Evolutionary conservation across 64 coral and sea anemone genomes (phyloP).

Genomic region (Stichodactyla mertensii): DNA sequence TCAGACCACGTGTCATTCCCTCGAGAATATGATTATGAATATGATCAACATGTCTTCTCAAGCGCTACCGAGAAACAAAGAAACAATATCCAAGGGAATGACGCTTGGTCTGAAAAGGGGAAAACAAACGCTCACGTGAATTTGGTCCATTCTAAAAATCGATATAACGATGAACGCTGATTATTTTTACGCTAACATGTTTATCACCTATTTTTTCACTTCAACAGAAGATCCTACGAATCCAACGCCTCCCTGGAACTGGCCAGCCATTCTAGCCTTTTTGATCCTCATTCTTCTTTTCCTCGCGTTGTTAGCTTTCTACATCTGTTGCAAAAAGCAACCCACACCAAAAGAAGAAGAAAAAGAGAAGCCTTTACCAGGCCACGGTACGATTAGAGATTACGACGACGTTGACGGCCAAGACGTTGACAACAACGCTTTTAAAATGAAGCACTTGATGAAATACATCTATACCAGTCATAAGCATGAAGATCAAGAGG

Average conservation of each 20-base stretch:
- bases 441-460: constrained; percentile 45
- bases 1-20: too few relatives aligned
- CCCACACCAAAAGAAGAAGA: not conserved
- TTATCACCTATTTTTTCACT: not conserved
- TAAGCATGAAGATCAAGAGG: not conserved
- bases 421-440: constrained; percentile 37
- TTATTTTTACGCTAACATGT: too few relatives aligned
- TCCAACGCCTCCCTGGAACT: not conserved
- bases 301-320: constrained; percentile 19
- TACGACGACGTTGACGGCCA: constrained; percentile 35
- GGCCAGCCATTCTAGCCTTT: constrained; percentile 18
- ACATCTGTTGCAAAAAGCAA: constrained; percentile 30
- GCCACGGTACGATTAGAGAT: constrained; percentile 37
- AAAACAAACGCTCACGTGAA: too few relatives aligned
- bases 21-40: too few relatives aligned
- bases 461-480: constrained; percentile 38
- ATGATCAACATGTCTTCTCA: too few relatives aligned
- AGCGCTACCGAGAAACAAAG: too few relatives aligned
- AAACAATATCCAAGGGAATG: too few relatives aligned
- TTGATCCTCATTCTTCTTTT: constrained; percentile 22
- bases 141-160: too few relatives aligned
- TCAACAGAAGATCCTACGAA: not conserved
- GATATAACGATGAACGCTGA: too few relatives aligned
- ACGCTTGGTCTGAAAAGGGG: too few relatives aligned
- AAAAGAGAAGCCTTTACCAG: not conserved